Conservation (phyloP, 1,140 invertebrate genomes). For the Zaprionus tsacasi region DNA sequence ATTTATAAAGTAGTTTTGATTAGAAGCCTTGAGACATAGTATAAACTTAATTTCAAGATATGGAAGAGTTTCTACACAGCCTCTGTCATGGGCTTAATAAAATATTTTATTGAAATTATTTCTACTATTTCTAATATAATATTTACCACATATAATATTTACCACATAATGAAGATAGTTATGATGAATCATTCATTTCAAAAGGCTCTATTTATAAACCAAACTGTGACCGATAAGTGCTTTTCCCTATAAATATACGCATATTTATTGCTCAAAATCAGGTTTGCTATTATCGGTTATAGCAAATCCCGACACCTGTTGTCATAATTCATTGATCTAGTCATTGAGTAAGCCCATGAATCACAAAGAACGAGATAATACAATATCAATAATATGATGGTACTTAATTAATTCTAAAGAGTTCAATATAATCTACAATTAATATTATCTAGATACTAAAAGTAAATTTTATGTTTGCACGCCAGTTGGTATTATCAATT, state of each 20-base stretch:
- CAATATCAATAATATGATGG: neutral
- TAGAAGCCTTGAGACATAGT: conserved; percentile 2
- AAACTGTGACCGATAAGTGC: neutral
- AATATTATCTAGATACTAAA: conserved; percentile 9
- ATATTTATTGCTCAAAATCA: conserved; percentile 3
- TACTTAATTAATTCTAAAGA: conserved; percentile 2
- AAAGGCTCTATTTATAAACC: neutral
- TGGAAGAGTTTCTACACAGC: neutral
- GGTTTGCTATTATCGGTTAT: neutral
- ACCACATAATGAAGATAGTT: neutral
- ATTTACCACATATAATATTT: no score
- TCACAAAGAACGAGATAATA: neutral
- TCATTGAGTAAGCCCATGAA: conserved; percentile 8
- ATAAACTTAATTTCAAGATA: conserved; percentile 18
- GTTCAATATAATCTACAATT: conserved; percentile 18
- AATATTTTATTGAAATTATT: neutral
- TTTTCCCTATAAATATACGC: conserved; percentile 5
- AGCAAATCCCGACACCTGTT: conserved; percentile 33
- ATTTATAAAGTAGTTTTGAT: neutral
- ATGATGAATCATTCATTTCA: neutral
- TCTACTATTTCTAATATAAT: neutral
- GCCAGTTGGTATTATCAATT: conserved; percentile 4
- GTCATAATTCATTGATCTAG: neutral
- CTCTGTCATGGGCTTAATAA: neutral
- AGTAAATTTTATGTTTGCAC: neutral